Evolutionary conservation across 53 echinoderm and acorn worm species (phyloP).

Genomic region (Paelopatides confundens): DNA sequence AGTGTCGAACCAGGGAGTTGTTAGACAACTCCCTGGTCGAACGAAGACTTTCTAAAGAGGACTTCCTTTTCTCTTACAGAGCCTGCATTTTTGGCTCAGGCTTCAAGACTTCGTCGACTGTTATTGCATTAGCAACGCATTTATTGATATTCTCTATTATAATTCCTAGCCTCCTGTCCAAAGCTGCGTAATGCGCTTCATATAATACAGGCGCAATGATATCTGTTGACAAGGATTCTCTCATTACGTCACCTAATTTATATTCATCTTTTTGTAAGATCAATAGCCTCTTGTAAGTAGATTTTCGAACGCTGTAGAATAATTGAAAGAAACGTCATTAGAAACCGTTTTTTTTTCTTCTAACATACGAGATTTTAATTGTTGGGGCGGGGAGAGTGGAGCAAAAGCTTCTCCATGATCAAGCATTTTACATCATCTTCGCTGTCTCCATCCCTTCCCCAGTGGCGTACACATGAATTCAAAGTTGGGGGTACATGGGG

Average conservation of each 20-base stretch:
- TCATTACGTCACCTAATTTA: conserved; percentile 89
- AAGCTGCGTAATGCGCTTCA: conserved; percentile 82
- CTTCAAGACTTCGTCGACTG: conserved; percentile 66
- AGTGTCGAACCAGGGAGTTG: too few relatives aligned
- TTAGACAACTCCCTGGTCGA: too few relatives aligned
- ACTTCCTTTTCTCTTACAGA: too few relatives aligned
- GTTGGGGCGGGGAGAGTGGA: too few relatives aligned
- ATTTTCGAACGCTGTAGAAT: conserved; percentile 75
- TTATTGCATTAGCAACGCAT: conserved; percentile 54
- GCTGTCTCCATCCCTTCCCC: too few relatives aligned
- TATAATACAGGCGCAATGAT: conserved; percentile 75
- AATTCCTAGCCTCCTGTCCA: conserved; percentile 79
- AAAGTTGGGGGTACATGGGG: too few relatives aligned
- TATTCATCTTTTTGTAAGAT: conserved; percentile 74
- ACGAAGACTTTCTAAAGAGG: too few relatives aligned
- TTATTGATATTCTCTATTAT: conserved; percentile 60
- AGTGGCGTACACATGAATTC: too few relatives aligned
- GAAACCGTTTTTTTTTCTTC: too few relatives aligned
- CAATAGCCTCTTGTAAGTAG: conserved; percentile 75
- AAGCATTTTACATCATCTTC: too few relatives aligned
- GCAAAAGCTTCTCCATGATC: too few relatives aligned
- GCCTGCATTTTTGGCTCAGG: conserved; percentile 75
- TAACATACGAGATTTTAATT: too few relatives aligned
- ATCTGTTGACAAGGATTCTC: conserved; percentile 85
- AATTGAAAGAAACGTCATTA: not conserved